Conservation (phyloP, 1,140 invertebrate species). For the Fopius arisanus region DNA sequence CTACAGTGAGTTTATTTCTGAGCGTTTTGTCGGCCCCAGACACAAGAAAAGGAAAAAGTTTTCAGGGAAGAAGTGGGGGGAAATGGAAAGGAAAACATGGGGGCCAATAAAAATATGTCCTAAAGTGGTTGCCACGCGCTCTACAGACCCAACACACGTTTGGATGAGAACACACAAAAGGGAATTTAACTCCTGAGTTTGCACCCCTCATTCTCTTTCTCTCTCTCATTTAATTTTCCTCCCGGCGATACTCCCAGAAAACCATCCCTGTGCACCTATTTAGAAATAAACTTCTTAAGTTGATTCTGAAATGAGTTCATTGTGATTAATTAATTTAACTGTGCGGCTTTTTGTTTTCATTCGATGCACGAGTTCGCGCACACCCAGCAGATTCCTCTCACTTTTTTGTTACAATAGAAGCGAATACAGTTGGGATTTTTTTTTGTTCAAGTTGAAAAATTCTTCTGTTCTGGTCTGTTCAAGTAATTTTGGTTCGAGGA, state of each 20-base stretch:
- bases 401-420: too few relatives aligned
- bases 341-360: background rate
- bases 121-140: slow-evolving; percentile 39
- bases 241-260: background rate
- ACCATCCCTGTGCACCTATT: background rate
- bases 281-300: background rate
- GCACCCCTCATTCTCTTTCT: background rate
- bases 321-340: background rate
- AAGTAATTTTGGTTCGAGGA: too few relatives aligned
- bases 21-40: slow-evolving; percentile 36
- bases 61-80: background rate
- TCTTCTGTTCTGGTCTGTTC: too few relatives aligned
- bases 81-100: slow-evolving; percentile 27
- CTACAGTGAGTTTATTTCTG: slow-evolving; percentile 11
- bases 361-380: background rate
- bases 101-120: slow-evolving; percentile 46
- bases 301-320: background rate
- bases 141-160: slow-evolving; percentile 9
- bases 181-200: too few relatives aligned
- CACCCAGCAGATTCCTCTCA: too few relatives aligned
- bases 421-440: too few relatives aligned
- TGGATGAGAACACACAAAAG: background rate
- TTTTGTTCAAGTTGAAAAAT: too few relatives aligned
- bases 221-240: background rate
- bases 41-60: slow-evolving; percentile 32